These are phyloP conservation scores for Andrena haemorrhoa DNA, from an alignment of 2,888 invertebrate species.

Conservation along the genomic window DNA sequence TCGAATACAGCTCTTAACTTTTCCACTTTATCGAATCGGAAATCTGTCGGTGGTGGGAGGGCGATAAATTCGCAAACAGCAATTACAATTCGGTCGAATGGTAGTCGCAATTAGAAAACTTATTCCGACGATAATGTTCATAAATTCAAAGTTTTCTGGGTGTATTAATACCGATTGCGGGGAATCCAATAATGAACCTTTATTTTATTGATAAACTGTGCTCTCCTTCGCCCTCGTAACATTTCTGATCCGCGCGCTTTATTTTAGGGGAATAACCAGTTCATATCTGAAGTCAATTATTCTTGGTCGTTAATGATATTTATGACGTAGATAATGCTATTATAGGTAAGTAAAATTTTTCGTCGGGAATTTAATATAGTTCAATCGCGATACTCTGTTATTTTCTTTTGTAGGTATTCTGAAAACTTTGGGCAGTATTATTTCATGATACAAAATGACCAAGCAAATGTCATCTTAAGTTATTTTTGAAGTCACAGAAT, in stretches of 20 bases:
- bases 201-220: conserved; percentile 22
- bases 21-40: conserved; percentile 36
- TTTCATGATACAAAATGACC: too few species aligned
- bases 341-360: too few species aligned
- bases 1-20: conserved; percentile 28
- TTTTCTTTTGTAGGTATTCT: too few species aligned
- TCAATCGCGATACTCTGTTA: too few species aligned
- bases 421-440: too few species aligned
- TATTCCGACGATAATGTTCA: conserved; percentile 50
- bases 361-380: too few species aligned
- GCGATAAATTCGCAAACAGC: conserved; percentile 43
- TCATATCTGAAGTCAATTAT: neutral
- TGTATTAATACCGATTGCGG: conserved; percentile 22
- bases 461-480: too few species aligned
- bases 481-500: neutral
- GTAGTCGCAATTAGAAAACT: conserved; percentile 48
- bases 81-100: conserved; percentile 49
- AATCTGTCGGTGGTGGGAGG: conserved; percentile 16
- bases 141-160: conserved; percentile 38
- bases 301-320: too few species aligned
- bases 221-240: neutral
- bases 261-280: neutral
- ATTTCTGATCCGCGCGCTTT: neutral
- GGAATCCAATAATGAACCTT: conserved; percentile 28
- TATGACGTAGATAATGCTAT: too few species aligned